Conservation (phyloP, 2,797 vertebrate species). For the Peromyscus aztecus region DNA sequence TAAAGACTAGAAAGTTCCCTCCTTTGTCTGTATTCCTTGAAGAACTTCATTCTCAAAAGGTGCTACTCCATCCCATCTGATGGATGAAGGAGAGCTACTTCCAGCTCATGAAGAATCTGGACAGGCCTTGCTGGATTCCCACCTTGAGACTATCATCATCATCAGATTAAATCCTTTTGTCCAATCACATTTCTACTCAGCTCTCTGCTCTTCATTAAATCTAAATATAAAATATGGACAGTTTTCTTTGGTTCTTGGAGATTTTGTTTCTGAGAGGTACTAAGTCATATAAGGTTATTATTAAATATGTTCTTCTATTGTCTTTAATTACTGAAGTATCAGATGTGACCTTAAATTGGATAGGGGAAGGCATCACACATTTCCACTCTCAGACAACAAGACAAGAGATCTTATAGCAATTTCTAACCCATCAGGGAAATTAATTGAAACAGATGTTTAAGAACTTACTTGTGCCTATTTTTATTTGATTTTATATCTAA, state of each 20-base stretch:
- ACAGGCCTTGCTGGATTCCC: background rate
- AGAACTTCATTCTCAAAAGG: too few species aligned
- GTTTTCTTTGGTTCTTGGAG: background rate
- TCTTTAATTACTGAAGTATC: background rate
- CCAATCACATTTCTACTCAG: background rate
- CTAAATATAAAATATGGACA: background rate
- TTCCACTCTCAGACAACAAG: background rate
- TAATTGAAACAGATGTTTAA: background rate
- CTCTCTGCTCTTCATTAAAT: background rate
- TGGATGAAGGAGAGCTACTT: too few species aligned
- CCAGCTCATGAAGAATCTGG: background rate
- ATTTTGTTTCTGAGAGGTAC: background rate
- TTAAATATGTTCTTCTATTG: background rate
- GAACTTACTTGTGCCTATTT: background rate
- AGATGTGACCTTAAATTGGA: background rate
- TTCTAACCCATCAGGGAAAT: background rate
- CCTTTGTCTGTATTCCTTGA: background rate
- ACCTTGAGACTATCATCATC: too few species aligned
- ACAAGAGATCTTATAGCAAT: background rate
- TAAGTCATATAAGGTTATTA: background rate
- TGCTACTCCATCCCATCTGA: background rate
- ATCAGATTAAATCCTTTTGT: background rate
- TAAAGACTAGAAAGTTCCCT: background rate
- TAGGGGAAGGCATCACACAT: background rate
- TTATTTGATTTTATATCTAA: constrained; percentile 9